Evolutionary conservation across 1,140 invertebrate genomes (phyloP).

Genomic region (Papilio glaucus): DNA sequence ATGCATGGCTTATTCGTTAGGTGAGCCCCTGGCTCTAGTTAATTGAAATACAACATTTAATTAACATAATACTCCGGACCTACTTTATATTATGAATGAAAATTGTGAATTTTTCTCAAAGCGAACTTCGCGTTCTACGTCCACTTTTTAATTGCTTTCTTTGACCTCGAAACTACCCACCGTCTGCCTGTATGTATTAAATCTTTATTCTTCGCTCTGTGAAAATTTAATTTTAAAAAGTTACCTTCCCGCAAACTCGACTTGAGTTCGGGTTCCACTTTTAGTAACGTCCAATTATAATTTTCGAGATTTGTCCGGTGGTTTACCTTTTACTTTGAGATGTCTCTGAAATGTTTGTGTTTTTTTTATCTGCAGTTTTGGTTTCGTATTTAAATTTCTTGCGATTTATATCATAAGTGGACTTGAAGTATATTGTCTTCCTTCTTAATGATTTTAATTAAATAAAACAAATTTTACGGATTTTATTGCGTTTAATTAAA

Average conservation of each 20-base stretch:
- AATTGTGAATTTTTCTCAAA: conserved; percentile 26
- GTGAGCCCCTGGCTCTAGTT: background rate
- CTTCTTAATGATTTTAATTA: no score
- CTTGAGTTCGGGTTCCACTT: background rate
- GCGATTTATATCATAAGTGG: background rate
- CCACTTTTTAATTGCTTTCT: conserved; percentile 29
- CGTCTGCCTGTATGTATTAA: background rate
- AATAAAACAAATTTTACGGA: no score
- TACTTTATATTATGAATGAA: conserved; percentile 24
- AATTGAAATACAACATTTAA: background rate
- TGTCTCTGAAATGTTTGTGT: background rate
- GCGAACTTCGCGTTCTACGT: background rate
- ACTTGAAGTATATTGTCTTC: background rate
- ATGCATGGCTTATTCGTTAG: background rate
- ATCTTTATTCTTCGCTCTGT: conserved; percentile 13
- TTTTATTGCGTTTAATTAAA: no score
- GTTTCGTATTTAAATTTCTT: background rate
- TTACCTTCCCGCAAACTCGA: conserved; percentile 2
- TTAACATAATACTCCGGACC: background rate
- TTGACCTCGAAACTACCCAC: conserved; percentile 11
- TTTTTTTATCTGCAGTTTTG: background rate
- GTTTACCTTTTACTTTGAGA: conserved; percentile 10
- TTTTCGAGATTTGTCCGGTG: conserved; percentile 1
- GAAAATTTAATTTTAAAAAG: conserved; percentile 15
- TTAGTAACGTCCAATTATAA: background rate